Evolutionary conservation across 2,113 vertebrate genomes (phyloP).

Genomic region (Eublepharis macularius): DNA sequence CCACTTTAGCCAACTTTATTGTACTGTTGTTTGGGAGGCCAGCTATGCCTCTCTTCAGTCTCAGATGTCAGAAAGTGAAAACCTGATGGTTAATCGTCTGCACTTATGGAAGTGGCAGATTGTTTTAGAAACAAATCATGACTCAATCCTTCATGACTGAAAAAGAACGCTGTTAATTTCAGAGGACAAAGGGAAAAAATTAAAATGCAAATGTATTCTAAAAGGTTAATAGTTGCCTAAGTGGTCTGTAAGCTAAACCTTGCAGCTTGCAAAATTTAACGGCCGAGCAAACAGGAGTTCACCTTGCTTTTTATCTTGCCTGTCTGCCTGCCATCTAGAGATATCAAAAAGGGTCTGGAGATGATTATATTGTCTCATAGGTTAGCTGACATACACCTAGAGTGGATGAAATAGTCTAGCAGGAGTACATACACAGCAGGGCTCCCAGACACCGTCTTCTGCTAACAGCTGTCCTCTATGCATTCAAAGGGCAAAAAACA

Average conservation of each 20-base stretch:
- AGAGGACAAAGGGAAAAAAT: constrained; percentile 52
- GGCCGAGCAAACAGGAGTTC: constrained; percentile 48
- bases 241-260: constrained; percentile 45
- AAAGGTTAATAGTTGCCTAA: constrained; percentile 62
- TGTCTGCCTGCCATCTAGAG: constrained; percentile 21
- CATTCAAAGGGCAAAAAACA: background rate
- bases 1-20: too few relatives aligned
- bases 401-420: constrained; percentile 32
- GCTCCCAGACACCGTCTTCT: background rate
- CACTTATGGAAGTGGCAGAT: background rate
- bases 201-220: constrained; percentile 49
- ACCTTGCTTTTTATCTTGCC: constrained; percentile 47
- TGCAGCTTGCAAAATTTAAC: constrained; percentile 47
- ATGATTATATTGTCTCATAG: constrained; percentile 36
- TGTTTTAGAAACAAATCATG: background rate
- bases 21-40: background rate
- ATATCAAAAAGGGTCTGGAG: constrained; percentile 18
- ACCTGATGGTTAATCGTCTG: background rate
- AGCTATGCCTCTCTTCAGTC: background rate
- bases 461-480: background rate
- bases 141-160: constrained; percentile 32
- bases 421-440: background rate
- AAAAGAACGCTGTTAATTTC: background rate
- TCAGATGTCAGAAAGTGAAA: constrained; percentile 2
- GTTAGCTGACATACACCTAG: background rate